Percentiles rank a stretch among this genome's conserved stretches.
phyloP scores from a whole-genome alignment of 1,140 invertebrate genomes.

The Leptopilina boulardi region DNA sequence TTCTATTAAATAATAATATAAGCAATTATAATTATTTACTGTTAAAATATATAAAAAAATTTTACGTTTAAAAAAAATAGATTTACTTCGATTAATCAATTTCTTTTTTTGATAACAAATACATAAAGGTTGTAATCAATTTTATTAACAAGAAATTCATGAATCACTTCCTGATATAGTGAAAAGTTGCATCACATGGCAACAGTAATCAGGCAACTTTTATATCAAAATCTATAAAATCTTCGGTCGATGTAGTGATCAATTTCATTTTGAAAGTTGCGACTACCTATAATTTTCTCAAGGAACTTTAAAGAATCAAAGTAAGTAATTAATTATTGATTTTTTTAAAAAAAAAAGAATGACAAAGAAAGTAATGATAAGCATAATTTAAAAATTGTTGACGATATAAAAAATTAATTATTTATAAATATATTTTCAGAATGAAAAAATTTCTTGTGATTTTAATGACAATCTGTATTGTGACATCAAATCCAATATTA shows the following conservation, averaged over 20 bases:
- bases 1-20: no score
- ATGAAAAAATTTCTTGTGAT: neutral
- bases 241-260: neutral
- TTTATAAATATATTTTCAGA: neutral
- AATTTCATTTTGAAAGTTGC: neutral
- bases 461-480: neutral
- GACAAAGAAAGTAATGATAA: no score
- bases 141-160: neutral
- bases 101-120: neutral
- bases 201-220: conserved; percentile 1
- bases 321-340: neutral
- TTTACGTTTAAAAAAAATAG: no score
- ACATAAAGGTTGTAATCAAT: neutral
- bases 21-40: no score
- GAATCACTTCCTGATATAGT: neutral
- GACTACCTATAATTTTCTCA: neutral
- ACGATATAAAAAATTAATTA: neutral
- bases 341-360: no score
- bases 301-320: neutral
- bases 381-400: neutral
- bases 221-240: neutral
- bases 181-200: neutral
- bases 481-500: neutral
- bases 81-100: neutral
- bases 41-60: no score